phyloP scores from a whole-genome alignment of 2,797 vertebrate genomes.

The Smutsia temminckii region DNA sequence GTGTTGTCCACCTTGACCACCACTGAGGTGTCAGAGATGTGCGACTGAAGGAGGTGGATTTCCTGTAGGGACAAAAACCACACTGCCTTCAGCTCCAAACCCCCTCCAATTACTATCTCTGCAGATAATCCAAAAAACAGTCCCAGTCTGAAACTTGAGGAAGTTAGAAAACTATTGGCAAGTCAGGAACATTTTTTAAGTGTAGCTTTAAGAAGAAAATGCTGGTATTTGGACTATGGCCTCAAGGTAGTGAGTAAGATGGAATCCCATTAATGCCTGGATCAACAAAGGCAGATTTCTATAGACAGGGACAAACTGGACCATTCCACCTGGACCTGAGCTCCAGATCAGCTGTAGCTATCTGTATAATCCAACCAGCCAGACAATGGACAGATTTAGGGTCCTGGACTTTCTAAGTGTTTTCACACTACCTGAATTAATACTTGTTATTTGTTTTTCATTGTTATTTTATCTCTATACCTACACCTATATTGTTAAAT shows the following conservation, averaged over 20 bases:
- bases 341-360: neutral
- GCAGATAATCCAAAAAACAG: neutral
- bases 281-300: neutral
- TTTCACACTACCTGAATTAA: neutral
- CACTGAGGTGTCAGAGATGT: constrained; percentile 63
- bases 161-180: neutral
- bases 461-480: neutral
- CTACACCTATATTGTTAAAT: neutral
- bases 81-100: neutral
- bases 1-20: constrained; percentile 72
- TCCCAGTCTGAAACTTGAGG: neutral
- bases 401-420: neutral
- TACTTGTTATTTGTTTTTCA: neutral
- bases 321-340: neutral
- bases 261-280: neutral
- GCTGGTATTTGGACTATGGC: neutral
- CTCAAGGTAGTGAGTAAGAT: neutral
- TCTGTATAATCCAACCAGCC: neutral
- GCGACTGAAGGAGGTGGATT: constrained; percentile 51
- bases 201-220: neutral
- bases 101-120: neutral
- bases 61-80: constrained; percentile 37
- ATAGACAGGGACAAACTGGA: too few relatives aligned
- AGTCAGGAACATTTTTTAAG: neutral
- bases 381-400: neutral